These are phyloP conservation scores for Bugulina stolonifera DNA, from an alignment of 2,888 invertebrate species.

Conservation along the genomic window DNA sequence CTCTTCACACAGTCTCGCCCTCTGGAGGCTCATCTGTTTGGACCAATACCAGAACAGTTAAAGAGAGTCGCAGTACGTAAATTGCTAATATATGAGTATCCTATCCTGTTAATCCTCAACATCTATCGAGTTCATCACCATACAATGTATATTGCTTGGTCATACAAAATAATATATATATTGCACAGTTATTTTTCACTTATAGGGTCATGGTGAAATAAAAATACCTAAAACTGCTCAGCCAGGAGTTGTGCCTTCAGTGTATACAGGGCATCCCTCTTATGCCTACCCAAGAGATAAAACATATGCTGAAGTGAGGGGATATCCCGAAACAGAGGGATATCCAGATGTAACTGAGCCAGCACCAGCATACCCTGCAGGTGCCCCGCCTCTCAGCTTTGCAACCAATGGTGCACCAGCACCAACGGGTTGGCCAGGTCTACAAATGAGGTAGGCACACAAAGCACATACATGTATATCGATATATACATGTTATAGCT, in stretches of 20 bases:
- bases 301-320: conserved; percentile 41
- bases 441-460: conserved; percentile 31
- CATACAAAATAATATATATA: too few relatives aligned
- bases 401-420: conserved; percentile 43
- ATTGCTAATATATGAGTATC: too few relatives aligned
- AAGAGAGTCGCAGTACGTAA: conserved; percentile 37
- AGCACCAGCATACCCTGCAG: conserved; percentile 39
- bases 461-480: too few relatives aligned
- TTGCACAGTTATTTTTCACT: too few relatives aligned
- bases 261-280: conserved; percentile 51
- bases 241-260: conserved; percentile 43
- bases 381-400: conserved; percentile 45
- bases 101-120: too few relatives aligned
- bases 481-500: too few relatives aligned
- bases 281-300: conserved; percentile 48
- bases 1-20: conserved; percentile 50
- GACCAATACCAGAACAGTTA: conserved; percentile 38
- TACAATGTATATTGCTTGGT: too few relatives aligned
- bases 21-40: conserved; percentile 47
- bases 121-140: too few relatives aligned
- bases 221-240: conserved; percentile 43
- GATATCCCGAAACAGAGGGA: conserved; percentile 42
- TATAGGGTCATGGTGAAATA: conserved; percentile 46
- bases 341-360: conserved; percentile 30
- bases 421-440: conserved; percentile 43